Evolutionary conservation across 2,113 vertebrate genomes (phyloP).

Genomic region (Arenaria interpres): DNA sequence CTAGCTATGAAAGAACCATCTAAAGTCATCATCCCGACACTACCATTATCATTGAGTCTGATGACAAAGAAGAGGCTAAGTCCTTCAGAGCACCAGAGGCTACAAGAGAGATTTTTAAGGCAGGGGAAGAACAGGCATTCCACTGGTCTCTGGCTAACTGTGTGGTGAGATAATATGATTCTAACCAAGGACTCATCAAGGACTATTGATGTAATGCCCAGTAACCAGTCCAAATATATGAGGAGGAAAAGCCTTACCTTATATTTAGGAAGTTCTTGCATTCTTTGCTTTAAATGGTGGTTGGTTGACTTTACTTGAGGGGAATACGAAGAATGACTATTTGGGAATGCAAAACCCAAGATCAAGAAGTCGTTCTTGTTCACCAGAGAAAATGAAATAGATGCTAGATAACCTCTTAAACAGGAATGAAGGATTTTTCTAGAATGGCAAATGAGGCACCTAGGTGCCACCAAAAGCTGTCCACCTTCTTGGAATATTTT

Average conservation of each 20-base stretch:
- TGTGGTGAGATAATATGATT: neutral
- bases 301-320: neutral
- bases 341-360: neutral
- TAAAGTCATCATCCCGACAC: neutral
- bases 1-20: neutral
- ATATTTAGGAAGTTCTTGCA: neutral
- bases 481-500: neutral
- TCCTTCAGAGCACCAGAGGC: neutral
- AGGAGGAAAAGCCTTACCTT: neutral
- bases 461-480: neutral
- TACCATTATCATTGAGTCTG: accelerated
- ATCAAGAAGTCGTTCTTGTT: neutral
- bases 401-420: neutral
- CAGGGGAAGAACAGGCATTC: neutral
- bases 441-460: neutral
- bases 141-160: neutral
- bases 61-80: neutral
- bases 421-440: neutral
- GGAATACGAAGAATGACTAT: neutral
- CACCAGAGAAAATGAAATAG: neutral
- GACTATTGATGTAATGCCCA: neutral
- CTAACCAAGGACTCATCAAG: neutral
- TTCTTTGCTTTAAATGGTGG: neutral
- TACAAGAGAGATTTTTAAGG: neutral
- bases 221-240: neutral